phyloP scores from a whole-genome alignment of 2,797 vertebrate species.

The Echeneis naucrates region DNA sequence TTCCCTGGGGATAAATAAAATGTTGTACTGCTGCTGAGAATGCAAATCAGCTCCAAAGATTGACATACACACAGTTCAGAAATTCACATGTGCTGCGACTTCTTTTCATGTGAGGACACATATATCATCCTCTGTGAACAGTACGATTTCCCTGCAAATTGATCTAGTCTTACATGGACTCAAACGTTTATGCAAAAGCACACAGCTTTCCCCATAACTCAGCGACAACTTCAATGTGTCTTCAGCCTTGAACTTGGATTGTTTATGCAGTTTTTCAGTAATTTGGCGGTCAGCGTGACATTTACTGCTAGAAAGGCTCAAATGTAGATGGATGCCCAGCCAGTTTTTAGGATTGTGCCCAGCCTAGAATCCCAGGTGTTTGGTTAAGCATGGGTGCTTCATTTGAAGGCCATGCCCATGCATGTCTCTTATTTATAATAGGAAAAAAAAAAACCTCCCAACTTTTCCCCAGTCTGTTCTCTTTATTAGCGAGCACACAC shows the following conservation, averaged over 20 bases:
- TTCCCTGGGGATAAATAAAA: no score
- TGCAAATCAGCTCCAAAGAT: neutral
- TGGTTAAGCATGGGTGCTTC: slow-evolving; percentile 44
- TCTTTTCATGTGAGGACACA: slow-evolving; percentile 2
- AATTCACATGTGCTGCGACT: slow-evolving; percentile 40
- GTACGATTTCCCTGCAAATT: neutral
- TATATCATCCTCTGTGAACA: slow-evolving; percentile 12
- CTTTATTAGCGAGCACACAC: slow-evolving; percentile 51
- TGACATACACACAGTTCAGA: slow-evolving; percentile 47
- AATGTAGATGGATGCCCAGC: slow-evolving; percentile 22
- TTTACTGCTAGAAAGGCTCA: neutral
- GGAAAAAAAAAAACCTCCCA: slow-evolving; percentile 11
- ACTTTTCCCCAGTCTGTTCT: slow-evolving; percentile 11
- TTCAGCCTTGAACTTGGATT: neutral
- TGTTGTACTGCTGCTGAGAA: neutral
- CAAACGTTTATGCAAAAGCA: neutral
- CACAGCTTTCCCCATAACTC: neutral
- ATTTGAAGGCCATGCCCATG: slow-evolving; percentile 61
- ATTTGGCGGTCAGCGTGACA: neutral
- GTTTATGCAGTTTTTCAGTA: slow-evolving; percentile 1
- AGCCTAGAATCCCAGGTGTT: slow-evolving; percentile 27
- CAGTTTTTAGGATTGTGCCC: slow-evolving; percentile 35
- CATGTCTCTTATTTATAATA: slow-evolving; percentile 52
- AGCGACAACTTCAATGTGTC: neutral
- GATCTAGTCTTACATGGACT: neutral